phyloP scores from a whole-genome alignment of 2,113 vertebrate species.

The Gracilinanus agilis region DNA sequence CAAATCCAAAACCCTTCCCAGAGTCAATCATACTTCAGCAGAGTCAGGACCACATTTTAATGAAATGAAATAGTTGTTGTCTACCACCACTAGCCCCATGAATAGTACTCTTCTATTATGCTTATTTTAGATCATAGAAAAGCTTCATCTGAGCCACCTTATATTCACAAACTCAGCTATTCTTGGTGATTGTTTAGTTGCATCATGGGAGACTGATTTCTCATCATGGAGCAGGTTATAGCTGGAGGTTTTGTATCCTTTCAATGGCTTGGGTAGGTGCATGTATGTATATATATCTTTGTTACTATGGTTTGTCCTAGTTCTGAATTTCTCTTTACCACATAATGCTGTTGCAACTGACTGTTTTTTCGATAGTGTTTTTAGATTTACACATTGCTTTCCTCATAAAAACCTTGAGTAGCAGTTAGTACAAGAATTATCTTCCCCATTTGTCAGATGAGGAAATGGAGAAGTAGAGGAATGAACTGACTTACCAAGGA shows the following conservation, averaged over 20 bases:
- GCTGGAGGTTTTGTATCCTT: neutral
- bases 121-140: neutral
- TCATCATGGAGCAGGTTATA: neutral
- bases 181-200: neutral
- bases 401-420: constrained; percentile 49
- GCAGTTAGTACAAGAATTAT: neutral
- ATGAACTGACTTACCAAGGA: neutral
- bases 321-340: constrained; percentile 19
- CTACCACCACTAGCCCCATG: neutral
- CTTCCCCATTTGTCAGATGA: neutral
- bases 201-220: neutral
- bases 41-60: neutral
- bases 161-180: neutral
- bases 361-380: constrained; percentile 18
- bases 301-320: neutral
- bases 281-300: neutral
- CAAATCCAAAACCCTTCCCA: neutral
- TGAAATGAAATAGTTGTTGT: neutral
- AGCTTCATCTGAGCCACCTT: neutral
- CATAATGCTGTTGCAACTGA: constrained; percentile 13
- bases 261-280: neutral
- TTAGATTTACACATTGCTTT: constrained; percentile 48
- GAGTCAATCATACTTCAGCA: neutral
- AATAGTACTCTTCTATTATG: neutral
- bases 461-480: neutral